Conservation (phyloP, 2,888 invertebrate species). For the Blastobasis lacticolella region DNA sequence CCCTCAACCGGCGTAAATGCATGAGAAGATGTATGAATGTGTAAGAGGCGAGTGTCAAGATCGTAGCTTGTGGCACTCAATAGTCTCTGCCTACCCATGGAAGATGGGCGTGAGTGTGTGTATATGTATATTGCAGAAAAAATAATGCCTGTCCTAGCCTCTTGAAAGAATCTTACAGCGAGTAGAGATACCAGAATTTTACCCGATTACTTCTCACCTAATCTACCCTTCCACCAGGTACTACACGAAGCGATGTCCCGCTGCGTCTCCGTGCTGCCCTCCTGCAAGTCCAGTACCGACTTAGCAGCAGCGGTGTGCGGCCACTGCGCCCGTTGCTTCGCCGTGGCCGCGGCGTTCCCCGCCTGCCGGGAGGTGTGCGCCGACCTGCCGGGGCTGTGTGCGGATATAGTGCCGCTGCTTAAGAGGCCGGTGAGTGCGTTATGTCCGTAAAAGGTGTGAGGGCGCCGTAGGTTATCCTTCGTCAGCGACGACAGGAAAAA, state of each 20-base stretch:
- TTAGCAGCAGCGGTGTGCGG: conserved; percentile 92
- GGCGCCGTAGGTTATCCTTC: no score
- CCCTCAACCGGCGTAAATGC: no score
- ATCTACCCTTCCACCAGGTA: conserved; percentile 48
- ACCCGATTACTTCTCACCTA: background rate
- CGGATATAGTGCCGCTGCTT: conserved; percentile 75
- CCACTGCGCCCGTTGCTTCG: conserved; percentile 92
- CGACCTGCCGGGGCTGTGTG: conserved; percentile 88
- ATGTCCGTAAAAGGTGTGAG: no score
- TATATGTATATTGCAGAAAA: no score
- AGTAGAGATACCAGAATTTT: background rate
- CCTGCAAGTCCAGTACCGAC: conserved; percentile 84
- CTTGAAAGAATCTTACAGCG: no score
- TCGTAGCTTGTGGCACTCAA: no score
- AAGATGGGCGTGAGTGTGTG: no score
- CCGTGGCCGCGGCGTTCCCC: conserved; percentile 96
- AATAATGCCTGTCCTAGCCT: no score
- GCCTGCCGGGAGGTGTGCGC: conserved; percentile 91
- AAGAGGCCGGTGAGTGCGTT: conserved; percentile 33
- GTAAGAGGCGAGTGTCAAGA: no score
- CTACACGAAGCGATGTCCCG: conserved; percentile 93
- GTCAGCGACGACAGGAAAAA: no score
- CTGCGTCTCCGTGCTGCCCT: conserved; percentile 92
- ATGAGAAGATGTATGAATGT: no score
- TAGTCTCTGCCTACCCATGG: no score